phyloP scores from a whole-genome alignment of 1,140 invertebrate species.

The Hylaeus anthracinus region DNA sequence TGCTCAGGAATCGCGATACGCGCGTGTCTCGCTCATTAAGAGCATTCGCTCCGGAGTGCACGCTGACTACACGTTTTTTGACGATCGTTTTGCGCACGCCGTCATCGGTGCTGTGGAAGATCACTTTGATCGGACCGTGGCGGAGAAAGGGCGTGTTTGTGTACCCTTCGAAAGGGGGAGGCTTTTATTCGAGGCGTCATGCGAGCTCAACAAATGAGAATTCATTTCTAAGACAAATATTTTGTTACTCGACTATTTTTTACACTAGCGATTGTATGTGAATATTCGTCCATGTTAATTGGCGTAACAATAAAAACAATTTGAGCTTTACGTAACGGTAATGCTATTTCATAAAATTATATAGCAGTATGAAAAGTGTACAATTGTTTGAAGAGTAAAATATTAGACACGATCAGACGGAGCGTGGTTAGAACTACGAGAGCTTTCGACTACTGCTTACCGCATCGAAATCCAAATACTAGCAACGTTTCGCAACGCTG shows the following conservation, averaged over 20 bases:
- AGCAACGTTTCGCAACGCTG: slow-evolving; percentile 74
- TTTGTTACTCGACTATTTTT: too few relatives aligned
- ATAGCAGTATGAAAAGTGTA: not conserved
- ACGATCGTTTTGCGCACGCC: slow-evolving; percentile 59
- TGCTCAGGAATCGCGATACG: slow-evolving; percentile 60
- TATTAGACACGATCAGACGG: slow-evolving; percentile 3
- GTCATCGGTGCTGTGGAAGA: slow-evolving; percentile 29
- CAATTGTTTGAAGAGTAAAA: not conserved
- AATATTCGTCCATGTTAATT: too few relatives aligned
- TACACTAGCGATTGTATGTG: too few relatives aligned
- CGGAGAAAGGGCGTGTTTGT: slow-evolving; percentile 22
- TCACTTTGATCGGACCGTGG: slow-evolving; percentile 26
- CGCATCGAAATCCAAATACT: slow-evolving; percentile 67
- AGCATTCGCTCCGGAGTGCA: slow-evolving; percentile 57
- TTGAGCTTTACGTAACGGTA: too few relatives aligned
- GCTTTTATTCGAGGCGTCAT: not conserved
- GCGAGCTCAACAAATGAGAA: not conserved
- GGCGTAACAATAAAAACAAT: too few relatives aligned
- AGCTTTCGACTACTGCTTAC: slow-evolving; percentile 60
- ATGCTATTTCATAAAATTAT: too few relatives aligned
- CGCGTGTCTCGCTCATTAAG: slow-evolving; percentile 71
- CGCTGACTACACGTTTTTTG: slow-evolving; percentile 58
- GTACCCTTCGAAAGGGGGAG: slow-evolving; percentile 1
- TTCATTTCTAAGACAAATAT: not conserved
- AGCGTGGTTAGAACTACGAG: slow-evolving; percentile 25